A percentile compares a stretch with the other conserved stretches of the same genome.
Evolutionary conservation across 2,113 vertebrate species (phyloP).

Genomic region (Hippolais icterina): DNA sequence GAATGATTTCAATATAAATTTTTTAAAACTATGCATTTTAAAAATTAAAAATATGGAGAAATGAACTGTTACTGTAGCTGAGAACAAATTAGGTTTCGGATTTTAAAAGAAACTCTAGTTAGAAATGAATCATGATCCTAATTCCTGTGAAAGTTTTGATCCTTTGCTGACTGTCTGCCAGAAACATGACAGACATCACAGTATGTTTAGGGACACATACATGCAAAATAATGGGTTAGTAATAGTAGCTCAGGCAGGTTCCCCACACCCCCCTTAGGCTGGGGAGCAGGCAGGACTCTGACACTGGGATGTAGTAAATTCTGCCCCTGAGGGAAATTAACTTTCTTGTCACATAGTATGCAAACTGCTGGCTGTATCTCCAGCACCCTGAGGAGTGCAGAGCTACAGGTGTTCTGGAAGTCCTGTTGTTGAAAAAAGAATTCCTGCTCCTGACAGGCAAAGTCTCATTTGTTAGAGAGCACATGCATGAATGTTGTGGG

Average conservation of each 20-base stretch:
- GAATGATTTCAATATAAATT: slow-evolving; percentile 39
- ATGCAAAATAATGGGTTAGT: not conserved
- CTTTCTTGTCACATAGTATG: not conserved
- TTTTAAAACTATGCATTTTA: slow-evolving; percentile 58
- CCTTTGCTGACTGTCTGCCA: not conserved
- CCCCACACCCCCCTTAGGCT: not conserved
- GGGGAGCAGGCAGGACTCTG: not conserved
- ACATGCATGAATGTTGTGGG: not conserved
- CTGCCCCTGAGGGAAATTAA: not conserved
- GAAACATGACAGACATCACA: not conserved
- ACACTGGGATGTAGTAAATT: not conserved
- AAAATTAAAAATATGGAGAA: slow-evolving; percentile 37
- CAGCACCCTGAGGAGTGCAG: not conserved
- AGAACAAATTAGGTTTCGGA: slow-evolving; percentile 34
- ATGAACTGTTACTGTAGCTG: not conserved
- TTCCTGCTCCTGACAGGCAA: not conserved
- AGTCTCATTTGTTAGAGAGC: not conserved
- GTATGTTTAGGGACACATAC: not conserved
- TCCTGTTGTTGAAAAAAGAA: not conserved
- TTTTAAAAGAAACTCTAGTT: slow-evolving; percentile 6
- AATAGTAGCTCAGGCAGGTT: not conserved
- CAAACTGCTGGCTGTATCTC: not conserved
- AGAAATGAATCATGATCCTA: not conserved
- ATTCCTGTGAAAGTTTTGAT: not conserved
- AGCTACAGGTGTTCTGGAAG: not conserved